Evolutionary conservation across 92 coral and sea anemone genomes (phyloP).

Genomic region (Diadumene lineata): DNA sequence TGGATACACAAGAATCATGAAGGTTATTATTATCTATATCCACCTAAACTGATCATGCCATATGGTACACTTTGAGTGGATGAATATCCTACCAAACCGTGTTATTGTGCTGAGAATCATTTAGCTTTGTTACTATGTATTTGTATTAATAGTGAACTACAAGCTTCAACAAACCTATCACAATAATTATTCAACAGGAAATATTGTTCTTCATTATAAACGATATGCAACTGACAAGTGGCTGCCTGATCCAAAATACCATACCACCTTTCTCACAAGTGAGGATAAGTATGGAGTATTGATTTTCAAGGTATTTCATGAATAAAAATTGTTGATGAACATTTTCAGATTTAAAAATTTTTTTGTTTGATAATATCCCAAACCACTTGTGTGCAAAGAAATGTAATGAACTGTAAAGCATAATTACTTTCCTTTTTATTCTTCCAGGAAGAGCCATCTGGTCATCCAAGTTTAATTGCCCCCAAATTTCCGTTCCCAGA

Average conservation of each 20-base stretch:
- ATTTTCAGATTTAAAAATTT: background rate
- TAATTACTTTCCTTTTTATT: background rate
- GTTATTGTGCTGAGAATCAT: too few relatives aligned
- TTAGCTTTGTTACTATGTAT: too few relatives aligned
- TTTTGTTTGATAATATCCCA: background rate
- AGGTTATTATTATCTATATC: too few relatives aligned
- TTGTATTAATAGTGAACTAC: too few relatives aligned
- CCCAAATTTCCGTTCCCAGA: background rate
- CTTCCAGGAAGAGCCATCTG: background rate
- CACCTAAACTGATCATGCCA: too few relatives aligned
- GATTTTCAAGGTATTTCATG: background rate
- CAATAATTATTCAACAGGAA: slow-evolving; percentile 4
- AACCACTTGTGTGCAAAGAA: background rate
- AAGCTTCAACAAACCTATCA: background rate
- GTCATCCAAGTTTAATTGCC: background rate
- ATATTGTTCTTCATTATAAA: slow-evolving; percentile 9
- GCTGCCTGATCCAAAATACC: slow-evolving; percentile 1
- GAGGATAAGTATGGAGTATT: slow-evolving; percentile 3
- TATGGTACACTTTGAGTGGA: too few relatives aligned
- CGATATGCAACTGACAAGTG: slow-evolving; percentile 7
- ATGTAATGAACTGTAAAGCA: background rate
- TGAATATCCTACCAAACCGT: too few relatives aligned
- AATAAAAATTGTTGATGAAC: background rate
- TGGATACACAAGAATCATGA: slow-evolving; percentile 23
- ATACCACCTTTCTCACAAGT: background rate